phyloP scores from a whole-genome alignment of 2,888 invertebrate genomes.

The Drosophila pegasa region DNA sequence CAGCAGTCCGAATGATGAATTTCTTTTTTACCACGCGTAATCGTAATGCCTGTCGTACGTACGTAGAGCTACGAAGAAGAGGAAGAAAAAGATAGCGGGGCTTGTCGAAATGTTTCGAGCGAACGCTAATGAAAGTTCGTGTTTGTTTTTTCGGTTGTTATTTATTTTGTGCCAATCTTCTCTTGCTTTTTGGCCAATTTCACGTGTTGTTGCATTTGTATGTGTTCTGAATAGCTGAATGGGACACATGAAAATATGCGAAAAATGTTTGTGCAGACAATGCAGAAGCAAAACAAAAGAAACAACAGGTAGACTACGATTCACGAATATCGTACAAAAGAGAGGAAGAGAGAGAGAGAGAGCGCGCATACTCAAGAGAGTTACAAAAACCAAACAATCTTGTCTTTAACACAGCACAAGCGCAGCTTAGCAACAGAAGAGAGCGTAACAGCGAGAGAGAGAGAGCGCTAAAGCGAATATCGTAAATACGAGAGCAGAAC shows the following conservation, averaged over 20 bases:
- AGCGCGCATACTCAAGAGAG: not conserved
- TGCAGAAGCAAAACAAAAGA: conserved; percentile 54
- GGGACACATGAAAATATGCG: conserved; percentile 69
- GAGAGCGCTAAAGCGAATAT: conserved; percentile 37
- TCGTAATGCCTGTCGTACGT: conserved; percentile 36
- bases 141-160: conserved; percentile 28
- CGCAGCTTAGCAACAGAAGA: conserved; percentile 29
- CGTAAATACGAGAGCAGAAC: conserved; percentile 50
- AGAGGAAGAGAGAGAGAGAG: not conserved
- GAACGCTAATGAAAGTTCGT: conserved; percentile 69
- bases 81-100: conserved; percentile 48
- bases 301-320: conserved; percentile 54
- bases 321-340: conserved; percentile 54
- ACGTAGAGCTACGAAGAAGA: conserved; percentile 17
- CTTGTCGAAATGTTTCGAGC: conserved; percentile 62
- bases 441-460: conserved; percentile 16
- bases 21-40: conserved; percentile 74
- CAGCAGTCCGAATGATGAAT: conserved; percentile 66
- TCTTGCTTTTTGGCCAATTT: conserved; percentile 27
- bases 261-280: conserved; percentile 72
- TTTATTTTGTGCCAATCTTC: conserved; percentile 33
- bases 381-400: not conserved
- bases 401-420: conserved; percentile 3
- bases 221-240: conserved; percentile 64
- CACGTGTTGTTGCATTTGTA: conserved; percentile 37